Evolutionary conservation across 2,888 invertebrate species (phyloP).

Genomic region (Pristionchus entomophagus): DNA sequence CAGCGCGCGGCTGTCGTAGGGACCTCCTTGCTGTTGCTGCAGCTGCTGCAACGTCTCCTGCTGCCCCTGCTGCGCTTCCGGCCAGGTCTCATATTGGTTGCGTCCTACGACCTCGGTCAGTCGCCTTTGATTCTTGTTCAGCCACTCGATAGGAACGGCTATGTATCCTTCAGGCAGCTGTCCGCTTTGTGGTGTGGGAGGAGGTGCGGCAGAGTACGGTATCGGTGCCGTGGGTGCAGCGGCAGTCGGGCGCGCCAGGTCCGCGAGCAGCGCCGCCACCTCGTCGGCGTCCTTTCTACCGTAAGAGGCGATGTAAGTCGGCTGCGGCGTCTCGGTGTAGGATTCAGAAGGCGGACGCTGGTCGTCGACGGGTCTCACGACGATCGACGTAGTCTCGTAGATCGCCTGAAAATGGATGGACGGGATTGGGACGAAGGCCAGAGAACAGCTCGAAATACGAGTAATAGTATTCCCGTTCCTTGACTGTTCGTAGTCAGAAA

Average conservation of each 20-base stretch:
- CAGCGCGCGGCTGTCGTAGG: neutral
- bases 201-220: neutral
- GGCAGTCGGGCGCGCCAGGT: neutral
- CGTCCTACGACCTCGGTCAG: neutral
- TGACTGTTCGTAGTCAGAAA: neutral
- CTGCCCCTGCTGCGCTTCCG: neutral
- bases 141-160: neutral
- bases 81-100: neutral
- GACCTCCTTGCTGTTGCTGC: neutral
- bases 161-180: neutral
- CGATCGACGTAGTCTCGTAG: neutral
- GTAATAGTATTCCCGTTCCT: too few species aligned
- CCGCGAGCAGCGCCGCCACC: conserved; percentile 17
- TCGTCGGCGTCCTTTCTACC: conserved; percentile 11
- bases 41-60: neutral
- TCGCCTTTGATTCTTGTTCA: too few species aligned
- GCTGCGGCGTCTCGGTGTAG: neutral
- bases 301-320: conserved; percentile 18
- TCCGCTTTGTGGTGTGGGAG: neutral
- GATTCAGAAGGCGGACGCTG: neutral
- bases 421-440: neutral
- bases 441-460: neutral
- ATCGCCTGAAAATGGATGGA: neutral
- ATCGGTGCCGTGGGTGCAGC: neutral
- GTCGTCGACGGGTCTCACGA: neutral